Conservation (phyloP, 2,797 vertebrate genomes). For the Tamandua tetradactyla region DNA sequence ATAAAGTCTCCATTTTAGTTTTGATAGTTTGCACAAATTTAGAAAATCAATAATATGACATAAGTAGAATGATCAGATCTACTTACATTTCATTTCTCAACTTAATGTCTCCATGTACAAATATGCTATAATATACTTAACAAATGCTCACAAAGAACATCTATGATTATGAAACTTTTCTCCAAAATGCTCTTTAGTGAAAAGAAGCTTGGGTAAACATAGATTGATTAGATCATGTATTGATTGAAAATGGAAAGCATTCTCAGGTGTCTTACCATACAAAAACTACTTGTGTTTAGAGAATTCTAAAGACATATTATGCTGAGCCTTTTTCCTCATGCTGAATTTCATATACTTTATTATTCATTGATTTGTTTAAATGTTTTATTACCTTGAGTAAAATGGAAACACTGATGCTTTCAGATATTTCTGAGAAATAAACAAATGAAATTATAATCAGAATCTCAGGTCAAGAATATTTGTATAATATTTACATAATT, state of each 20-base stretch:
- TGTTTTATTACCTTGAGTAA: background rate
- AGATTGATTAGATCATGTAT: conserved; percentile 36
- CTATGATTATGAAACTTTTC: conserved; percentile 51
- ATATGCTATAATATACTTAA: background rate
- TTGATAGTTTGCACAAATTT: background rate
- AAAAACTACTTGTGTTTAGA: conserved; percentile 50
- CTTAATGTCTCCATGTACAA: conserved; percentile 49
- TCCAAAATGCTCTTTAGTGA: conserved; percentile 37
- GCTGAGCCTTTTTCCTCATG: background rate
- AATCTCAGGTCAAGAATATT: background rate
- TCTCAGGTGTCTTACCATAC: conserved; percentile 58
- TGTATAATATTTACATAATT: background rate
- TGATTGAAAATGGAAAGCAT: conserved; percentile 24
- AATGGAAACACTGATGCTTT: background rate
- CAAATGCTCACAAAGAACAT: conserved; percentile 62
- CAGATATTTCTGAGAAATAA: background rate
- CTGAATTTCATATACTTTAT: background rate
- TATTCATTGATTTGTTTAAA: background rate
- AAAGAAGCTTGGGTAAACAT: conserved; percentile 61
- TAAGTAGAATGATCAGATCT: background rate
- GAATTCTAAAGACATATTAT: conserved; percentile 48
- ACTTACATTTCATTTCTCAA: conserved; percentile 45
- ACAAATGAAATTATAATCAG: background rate
- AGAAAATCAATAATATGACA: background rate
- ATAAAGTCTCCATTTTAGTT: background rate